These are phyloP conservation scores for Acronicta psi DNA, from an alignment of 2,888 invertebrate species.

Conservation along the genomic window DNA sequence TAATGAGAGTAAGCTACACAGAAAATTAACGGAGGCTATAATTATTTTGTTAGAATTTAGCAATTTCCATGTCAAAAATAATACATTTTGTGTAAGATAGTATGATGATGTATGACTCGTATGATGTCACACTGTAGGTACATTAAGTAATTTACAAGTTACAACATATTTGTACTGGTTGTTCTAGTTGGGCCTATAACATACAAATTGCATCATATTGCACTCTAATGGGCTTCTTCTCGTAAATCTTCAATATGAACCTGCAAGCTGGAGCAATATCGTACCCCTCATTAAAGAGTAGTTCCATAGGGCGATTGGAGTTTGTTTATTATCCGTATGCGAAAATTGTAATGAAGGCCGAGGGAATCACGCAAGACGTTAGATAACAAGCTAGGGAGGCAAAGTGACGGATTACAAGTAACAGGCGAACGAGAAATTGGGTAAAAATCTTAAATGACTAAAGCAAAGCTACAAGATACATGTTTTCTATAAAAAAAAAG, in stretches of 20 bases:
- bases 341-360: constrained; percentile 85
- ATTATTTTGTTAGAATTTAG: constrained; percentile 38
- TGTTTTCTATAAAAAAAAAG: too few species aligned
- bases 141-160: too few species aligned
- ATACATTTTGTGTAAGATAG: constrained; percentile 24
- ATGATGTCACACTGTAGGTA: too few species aligned
- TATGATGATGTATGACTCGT: too few species aligned
- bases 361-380: constrained; percentile 80
- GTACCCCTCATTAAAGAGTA: constrained; percentile 64
- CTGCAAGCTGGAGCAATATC: constrained; percentile 45
- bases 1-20: constrained; percentile 50
- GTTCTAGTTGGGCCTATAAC: constrained; percentile 4
- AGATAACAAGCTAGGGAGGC: constrained; percentile 79
- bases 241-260: constrained; percentile 60
- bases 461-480: background rate
- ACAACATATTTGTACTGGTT: too few species aligned
- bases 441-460: background rate
- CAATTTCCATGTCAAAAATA: constrained; percentile 26
- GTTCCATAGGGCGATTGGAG: constrained; percentile 60
- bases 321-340: constrained; percentile 77
- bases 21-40: constrained; percentile 56
- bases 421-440: constrained; percentile 41
- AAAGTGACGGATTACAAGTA: constrained; percentile 52
- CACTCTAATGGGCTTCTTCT: constrained; percentile 46
- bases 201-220: constrained; percentile 48